phyloP scores from a whole-genome alignment of 2,888 invertebrate genomes.

The Ethmia dodecea region DNA sequence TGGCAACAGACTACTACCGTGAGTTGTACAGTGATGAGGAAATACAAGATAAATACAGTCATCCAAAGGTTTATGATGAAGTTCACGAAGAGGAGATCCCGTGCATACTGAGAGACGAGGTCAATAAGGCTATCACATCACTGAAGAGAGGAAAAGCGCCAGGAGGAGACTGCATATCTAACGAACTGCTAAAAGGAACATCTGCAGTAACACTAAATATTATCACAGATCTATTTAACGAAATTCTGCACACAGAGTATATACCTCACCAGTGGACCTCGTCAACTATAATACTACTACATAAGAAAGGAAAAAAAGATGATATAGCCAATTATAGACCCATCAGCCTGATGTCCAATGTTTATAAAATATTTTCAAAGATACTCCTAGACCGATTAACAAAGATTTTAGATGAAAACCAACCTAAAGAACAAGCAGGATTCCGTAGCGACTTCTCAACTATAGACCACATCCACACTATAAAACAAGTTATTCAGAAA shows the following conservation, averaged over 20 bases:
- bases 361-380: slow-evolving; percentile 12
- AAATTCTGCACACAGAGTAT: slow-evolving; percentile 1
- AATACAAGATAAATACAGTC: not conserved
- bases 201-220: not conserved
- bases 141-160: slow-evolving; percentile 8
- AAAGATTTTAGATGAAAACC: slow-evolving; percentile 4
- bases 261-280: slow-evolving; percentile 21
- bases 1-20: slow-evolving; percentile 14
- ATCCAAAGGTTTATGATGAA: not conserved
- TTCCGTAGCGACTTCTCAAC: slow-evolving; percentile 13
- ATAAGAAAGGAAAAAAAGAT: slow-evolving; percentile 21
- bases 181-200: slow-evolving; percentile 5
- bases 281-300: slow-evolving; percentile 23
- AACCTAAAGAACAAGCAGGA: slow-evolving; percentile 21
- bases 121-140: slow-evolving; percentile 1
- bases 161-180: slow-evolving; percentile 6
- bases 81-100: not conserved
- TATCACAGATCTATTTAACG: slow-evolving; percentile 4
- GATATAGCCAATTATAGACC: slow-evolving; percentile 20
- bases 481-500: slow-evolving; percentile 10
- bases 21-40: slow-evolving; percentile 9
- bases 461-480: slow-evolving; percentile 8
- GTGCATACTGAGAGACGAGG: not conserved
- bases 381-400: slow-evolving; percentile 7
- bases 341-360: slow-evolving; percentile 8